Conservation (phyloP, 2,113 vertebrate species). For the Hydrolagus affinis region DNA sequence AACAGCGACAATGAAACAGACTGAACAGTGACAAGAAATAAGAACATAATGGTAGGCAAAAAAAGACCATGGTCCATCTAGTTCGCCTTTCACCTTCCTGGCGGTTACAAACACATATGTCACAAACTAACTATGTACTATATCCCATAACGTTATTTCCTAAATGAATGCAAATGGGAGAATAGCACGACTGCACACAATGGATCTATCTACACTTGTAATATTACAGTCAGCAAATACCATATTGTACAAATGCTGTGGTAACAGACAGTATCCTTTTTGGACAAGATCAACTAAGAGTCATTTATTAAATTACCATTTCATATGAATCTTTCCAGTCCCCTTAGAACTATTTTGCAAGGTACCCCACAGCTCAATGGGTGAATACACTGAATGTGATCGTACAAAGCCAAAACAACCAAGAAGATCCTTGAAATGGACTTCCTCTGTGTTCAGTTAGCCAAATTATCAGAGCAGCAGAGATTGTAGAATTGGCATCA, state of each 20-base stretch:
- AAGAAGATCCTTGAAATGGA: not conserved
- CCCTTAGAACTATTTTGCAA: not conserved
- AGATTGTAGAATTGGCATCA: too few species aligned
- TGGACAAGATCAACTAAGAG: not conserved
- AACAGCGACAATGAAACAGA: not conserved
- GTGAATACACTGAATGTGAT: not conserved
- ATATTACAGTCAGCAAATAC: slow-evolving; percentile 10
- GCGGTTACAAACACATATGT: too few species aligned
- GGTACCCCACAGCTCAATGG: not conserved
- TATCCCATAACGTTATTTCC: too few species aligned
- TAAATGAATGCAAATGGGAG: not conserved
- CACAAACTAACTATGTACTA: too few species aligned
- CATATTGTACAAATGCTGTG: not conserved
- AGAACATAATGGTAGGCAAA: not conserved
- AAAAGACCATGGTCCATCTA: too few species aligned
- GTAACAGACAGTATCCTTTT: slow-evolving; percentile 14
- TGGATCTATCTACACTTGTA: not conserved
- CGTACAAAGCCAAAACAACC: not conserved
- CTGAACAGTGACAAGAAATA: not conserved
- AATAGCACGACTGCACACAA: not conserved
- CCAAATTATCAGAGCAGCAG: not conserved
- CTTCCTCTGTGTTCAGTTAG: not conserved
- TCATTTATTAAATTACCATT: not conserved
- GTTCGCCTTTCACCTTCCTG: too few species aligned
- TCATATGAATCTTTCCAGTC: not conserved